Conservation (phyloP, 2,113 vertebrate genomes). For the Paraplagusia blochii region DNA sequence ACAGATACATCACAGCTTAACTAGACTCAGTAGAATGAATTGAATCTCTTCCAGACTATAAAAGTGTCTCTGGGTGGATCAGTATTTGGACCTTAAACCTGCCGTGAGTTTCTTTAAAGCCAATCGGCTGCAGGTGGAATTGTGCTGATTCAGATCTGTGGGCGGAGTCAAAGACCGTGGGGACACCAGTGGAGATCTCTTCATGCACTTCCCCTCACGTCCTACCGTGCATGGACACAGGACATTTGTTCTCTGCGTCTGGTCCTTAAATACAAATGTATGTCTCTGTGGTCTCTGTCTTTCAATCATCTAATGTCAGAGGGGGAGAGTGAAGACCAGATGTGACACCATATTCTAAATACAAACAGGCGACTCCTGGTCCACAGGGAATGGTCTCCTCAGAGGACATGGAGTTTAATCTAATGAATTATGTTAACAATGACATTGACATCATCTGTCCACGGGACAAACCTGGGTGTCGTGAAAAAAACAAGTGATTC, state of each 20-base stretch:
- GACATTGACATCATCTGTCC: constrained; percentile 41
- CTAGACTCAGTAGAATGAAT: no score
- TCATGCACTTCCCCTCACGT: not conserved
- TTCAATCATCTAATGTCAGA: constrained; percentile 25
- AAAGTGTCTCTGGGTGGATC: no score
- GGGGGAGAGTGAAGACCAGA: constrained; percentile 27
- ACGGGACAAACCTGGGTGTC: not conserved
- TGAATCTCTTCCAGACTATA: no score
- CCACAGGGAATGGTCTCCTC: constrained; percentile 35
- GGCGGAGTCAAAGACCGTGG: constrained; percentile 4
- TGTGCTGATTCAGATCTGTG: constrained; percentile 44
- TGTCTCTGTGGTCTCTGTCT: no score
- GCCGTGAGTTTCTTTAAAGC: constrained; percentile 1
- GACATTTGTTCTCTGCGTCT: no score
- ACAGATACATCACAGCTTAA: no score
- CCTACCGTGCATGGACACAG: no score
- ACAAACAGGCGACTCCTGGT: constrained; percentile 17
- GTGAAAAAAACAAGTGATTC: constrained; percentile 50
- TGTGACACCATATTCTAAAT: constrained; percentile 31
- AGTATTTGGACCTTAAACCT: not conserved
- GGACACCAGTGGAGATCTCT: not conserved
- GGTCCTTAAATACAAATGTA: constrained; percentile 12
- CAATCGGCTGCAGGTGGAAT: constrained; percentile 6
- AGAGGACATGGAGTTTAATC: constrained; percentile 13
- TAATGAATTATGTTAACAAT: constrained; percentile 54